Evolutionary conservation across 2,113 vertebrate genomes (phyloP), one percentile per base, ranked within the genome.

Genomic region (Madoqua kirkii): DNA sequence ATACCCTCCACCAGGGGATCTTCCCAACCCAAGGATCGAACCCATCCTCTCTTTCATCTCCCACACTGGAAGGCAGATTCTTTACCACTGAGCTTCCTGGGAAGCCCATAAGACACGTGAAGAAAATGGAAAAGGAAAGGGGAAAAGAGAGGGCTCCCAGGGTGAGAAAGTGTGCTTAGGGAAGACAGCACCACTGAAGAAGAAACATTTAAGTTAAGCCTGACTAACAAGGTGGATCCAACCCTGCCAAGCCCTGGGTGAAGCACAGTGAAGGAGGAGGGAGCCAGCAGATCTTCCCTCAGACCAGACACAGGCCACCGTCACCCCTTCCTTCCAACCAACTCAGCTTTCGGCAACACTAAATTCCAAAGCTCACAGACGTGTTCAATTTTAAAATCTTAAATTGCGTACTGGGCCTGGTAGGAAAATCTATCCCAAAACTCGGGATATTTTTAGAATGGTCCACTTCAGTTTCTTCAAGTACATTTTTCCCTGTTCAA

Each of bases 381-480:
- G n/a, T 50, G 45, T 93, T 97, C 92, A 92, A 97, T 95, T 96
- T 96, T 95, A 95, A 97, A 93, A 93, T 71, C 95, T 95, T 89
- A 92, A 95, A 92, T 86, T 96, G 93, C 64, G 31, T 48, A 94
- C 89, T 62, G 50, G 45, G 52, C 87, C 93, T 40, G 16, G 71
- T 95, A 92, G 91, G 95, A 95, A 97, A 98, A 94, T 95, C 74
- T 40, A 79, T 86, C 82, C 88, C 43, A 94, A 98, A 98, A 89
- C 64, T 78, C 19, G 48, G 82, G 89, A 9, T 96, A 98, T 74
- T 98, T 98, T 97, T 98, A 98, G 84, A 1, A 93, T 45, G 76
- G 97, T 98, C 95, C 95, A 89, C 97, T 98, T 98, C 93, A 96
- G 85, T 94, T 95, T 95, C 97, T 96, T 94, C 86, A 96, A 95